These are phyloP conservation scores for Drosophila lini DNA, from an alignment of 1,140 invertebrate genomes.

Conservation along the genomic window DNA sequence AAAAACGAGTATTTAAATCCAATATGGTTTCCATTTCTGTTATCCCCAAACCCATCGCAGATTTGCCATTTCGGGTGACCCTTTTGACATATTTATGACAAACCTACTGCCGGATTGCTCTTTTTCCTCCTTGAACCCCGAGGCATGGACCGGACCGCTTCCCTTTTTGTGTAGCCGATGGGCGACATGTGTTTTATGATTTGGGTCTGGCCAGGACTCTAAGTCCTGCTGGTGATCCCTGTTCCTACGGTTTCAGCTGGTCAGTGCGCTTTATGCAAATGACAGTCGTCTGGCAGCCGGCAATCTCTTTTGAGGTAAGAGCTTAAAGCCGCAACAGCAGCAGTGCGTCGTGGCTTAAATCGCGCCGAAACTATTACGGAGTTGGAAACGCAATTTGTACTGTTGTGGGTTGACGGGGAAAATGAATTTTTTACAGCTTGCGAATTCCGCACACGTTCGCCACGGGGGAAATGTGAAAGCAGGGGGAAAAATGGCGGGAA, in stretches of 20 bases:
- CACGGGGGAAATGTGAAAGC: neutral
- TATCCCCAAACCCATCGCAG: slow-evolving; percentile 56
- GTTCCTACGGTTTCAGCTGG: slow-evolving; percentile 2
- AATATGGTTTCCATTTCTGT: slow-evolving; percentile 27
- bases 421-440: slow-evolving; percentile 37
- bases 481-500: neutral
- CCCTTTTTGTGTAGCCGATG: slow-evolving; percentile 36
- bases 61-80: slow-evolving; percentile 39
- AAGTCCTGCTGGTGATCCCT: slow-evolving; percentile 15
- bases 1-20: slow-evolving; percentile 13
- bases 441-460: slow-evolving; percentile 45
- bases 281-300: slow-evolving; percentile 35
- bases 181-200: slow-evolving; percentile 74
- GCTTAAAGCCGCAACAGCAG: slow-evolving; percentile 29
- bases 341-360: slow-evolving; percentile 11
- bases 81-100: slow-evolving; percentile 76
- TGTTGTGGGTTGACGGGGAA: neutral
- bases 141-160: neutral
- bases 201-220: slow-evolving; percentile 52
- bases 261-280: slow-evolving; percentile 69
- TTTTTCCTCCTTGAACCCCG: neutral
- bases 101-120: slow-evolving; percentile 28
- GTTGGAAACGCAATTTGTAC: slow-evolving; percentile 15
- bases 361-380: slow-evolving; percentile 1
- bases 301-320: slow-evolving; percentile 18